Percentiles rank a stretch among this genome's conserved stretches.
Evolutionary conservation across 2,888 invertebrate species (phyloP).

Genomic region (Melitaea athalia): DNA sequence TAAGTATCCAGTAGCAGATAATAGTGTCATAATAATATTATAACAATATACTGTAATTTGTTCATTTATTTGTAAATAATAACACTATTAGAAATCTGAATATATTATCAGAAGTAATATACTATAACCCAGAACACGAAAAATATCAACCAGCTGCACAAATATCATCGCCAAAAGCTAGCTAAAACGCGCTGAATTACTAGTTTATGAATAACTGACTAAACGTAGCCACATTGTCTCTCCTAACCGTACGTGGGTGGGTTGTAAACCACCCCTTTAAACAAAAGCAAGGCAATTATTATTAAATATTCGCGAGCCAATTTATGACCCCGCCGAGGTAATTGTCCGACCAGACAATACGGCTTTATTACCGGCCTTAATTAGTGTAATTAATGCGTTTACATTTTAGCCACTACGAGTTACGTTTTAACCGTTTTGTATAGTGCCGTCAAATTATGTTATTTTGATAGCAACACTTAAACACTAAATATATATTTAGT

Average conservation of each 20-base stretch:
- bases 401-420: conserved; percentile 37
- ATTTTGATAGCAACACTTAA: conserved; percentile 35
- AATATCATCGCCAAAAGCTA: background rate
- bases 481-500: background rate
- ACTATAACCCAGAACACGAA: no score
- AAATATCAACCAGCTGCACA: no score
- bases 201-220: background rate
- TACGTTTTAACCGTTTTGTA: conserved; percentile 31
- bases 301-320: conserved; percentile 62
- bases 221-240: background rate
- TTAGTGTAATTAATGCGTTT: conserved; percentile 55
- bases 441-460: conserved; percentile 6
- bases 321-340: conserved; percentile 54
- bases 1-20: no score
- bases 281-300: conserved; percentile 79
- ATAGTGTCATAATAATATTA: no score
- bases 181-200: background rate
- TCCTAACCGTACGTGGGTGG: conserved; percentile 51
- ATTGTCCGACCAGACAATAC: conserved; percentile 61
- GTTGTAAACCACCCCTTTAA: conserved; percentile 60
- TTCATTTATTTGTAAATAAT: no score
- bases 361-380: conserved; percentile 53
- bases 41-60: no score
- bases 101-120: no score
- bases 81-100: no score